Base-by-base conservation (phyloP, 1,140 invertebrate species). In the Calliopsis andreniformis region DNA sequence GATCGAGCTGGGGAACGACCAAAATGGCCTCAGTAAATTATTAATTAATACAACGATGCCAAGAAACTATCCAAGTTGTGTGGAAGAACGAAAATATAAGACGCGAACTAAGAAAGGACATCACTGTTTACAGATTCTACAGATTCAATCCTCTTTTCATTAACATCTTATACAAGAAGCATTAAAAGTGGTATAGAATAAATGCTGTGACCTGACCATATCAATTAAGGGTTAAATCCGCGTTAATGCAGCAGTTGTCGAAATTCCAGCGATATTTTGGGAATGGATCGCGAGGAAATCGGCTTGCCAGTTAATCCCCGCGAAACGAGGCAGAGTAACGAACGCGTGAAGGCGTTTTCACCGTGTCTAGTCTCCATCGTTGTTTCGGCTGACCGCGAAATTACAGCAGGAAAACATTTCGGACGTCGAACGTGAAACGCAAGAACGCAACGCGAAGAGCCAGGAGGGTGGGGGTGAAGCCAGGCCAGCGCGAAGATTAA, bases 401-500 rank as follows among this genome's bases (percentile, higher is more conserved):
- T 73, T 73, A 73, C 70, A 73, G 47, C 25, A 18, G 32, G 72
- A 47, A 68, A 71, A 77, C 56, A 58, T 68, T 71, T 71, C 56
- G 64, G 35, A 14, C 32, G 64, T 77, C 68, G 66, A 66, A 62
- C 47, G 25, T 10, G 49, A 58, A 75, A 55, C 58, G 42, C 39
- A 64, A 73, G 70, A 39, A 55, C 35, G 30, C 20, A 30, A 20
- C 20, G 53, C 6, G 42, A n/a, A 49, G 64, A 23, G 49, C 32
- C 16, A 72, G 66, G 25, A 16, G 47, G 58, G 10, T 14, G 32
- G 45, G 39, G 23, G 71, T n/a, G 7, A 16, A 43, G 62, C 23
- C 59, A 61, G 42, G 14, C 47, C 42, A 10, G 64, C 39, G 72
- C 81, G 61, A 72, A 87, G 87, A 87, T 88, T 88, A 89, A 87